Evolutionary conservation across 2,888 invertebrate genomes (phyloP).

Genomic region (Drosophila dives): DNA sequence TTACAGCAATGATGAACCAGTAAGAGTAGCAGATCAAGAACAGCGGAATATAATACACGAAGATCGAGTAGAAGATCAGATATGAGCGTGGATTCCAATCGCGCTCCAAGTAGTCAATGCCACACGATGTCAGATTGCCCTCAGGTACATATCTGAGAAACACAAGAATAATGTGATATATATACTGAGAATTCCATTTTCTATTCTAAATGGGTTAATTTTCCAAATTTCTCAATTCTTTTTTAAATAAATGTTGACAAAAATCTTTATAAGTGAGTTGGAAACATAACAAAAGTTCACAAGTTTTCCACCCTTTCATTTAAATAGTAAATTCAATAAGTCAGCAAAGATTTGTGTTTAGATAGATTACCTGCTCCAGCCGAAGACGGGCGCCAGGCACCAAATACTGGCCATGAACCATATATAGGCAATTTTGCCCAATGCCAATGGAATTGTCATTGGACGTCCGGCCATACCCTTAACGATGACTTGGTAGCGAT

Average conservation of each 20-base stretch:
- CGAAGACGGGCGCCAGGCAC: constrained; percentile 94
- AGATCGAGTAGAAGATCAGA: constrained; percentile 91
- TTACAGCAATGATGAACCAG: constrained; percentile 93
- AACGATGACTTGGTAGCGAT: constrained; percentile 97
- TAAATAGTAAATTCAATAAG: not conserved
- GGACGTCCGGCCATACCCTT: constrained; percentile 94
- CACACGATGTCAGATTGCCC: constrained; percentile 97
- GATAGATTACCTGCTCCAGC: constrained; percentile 93
- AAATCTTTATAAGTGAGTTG: not conserved
- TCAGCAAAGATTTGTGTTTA: not conserved
- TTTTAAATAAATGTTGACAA: not conserved
- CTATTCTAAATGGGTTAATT: not conserved
- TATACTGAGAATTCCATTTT: not conserved
- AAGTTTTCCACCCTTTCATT: not conserved
- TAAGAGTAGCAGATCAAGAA: constrained; percentile 94
- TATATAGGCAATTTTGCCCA: constrained; percentile 91
- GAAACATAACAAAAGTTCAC: not conserved
- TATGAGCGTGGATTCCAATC: constrained; percentile 92
- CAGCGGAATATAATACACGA: constrained; percentile 91
- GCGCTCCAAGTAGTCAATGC: constrained; percentile 93
- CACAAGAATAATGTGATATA: not conserved
- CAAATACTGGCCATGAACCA: constrained; percentile 92
- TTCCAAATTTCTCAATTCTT: not conserved
- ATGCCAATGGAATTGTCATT: constrained; percentile 92
- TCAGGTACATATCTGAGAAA: constrained; percentile 93